Conservation (phyloP, 2,113 vertebrate species). For the Oncorhynchus clarkii region DNA sequence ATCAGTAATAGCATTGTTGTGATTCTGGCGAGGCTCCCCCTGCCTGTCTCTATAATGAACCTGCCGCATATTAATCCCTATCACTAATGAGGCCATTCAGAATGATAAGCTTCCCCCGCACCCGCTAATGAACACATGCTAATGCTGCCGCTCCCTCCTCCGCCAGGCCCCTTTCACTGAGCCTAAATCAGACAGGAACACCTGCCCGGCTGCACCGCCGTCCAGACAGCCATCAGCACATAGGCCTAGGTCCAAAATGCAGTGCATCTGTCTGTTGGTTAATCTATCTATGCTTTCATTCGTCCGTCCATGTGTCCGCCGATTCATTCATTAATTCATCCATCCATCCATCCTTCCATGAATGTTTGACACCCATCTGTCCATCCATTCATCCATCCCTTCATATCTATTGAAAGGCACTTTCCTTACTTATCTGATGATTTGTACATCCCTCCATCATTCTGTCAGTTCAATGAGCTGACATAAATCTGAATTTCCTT, state of each 20-base stretch:
- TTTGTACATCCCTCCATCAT: no score
- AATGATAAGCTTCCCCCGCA: constrained; percentile 63
- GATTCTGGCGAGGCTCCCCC: constrained; percentile 49
- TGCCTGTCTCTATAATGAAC: constrained; percentile 64
- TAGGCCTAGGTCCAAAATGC: no score
- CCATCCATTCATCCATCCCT: neutral
- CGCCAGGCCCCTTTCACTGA: constrained; percentile 26
- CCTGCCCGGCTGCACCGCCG: constrained; percentile 27
- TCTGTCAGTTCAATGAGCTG: no score
- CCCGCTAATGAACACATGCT: constrained; percentile 65
- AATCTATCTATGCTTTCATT: no score
- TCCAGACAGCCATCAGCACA: constrained; percentile 1
- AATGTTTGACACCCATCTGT: neutral
- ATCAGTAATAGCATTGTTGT: constrained; percentile 46
- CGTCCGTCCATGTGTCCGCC: no score
- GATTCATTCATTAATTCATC: neutral
- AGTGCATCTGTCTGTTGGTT: no score
- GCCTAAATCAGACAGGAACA: constrained; percentile 33
- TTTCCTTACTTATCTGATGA: no score
- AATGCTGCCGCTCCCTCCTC: constrained; percentile 39
- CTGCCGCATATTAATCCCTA: constrained; percentile 63
- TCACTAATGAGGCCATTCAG: constrained; percentile 69
- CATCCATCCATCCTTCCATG: neutral
- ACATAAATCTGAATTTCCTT: no score
- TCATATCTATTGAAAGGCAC: no score